A percentile compares a stretch with the other conserved stretches of the same genome.
Evolutionary conservation across 1,140 invertebrate genomes (phyloP).

Genomic region (Drosophila ficusphila): DNA sequence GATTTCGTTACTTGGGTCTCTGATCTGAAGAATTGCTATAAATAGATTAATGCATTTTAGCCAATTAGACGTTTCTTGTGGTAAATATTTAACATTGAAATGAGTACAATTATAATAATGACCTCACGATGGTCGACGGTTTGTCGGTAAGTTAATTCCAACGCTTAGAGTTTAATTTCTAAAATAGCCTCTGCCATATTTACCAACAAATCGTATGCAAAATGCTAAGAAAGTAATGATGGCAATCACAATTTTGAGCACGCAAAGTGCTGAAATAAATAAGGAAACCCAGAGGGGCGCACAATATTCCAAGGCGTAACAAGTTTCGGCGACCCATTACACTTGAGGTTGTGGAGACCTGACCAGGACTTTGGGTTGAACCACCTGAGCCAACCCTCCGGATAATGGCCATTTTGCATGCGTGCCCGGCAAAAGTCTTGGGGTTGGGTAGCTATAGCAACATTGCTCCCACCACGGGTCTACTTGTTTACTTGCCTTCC

Average conservation of each 20-base stretch:
- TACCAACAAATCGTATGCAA: conserved; percentile 17
- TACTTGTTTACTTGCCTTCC: conserved; percentile 70
- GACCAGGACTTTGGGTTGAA: neutral
- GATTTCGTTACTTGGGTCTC: no score
- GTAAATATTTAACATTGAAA: neutral
- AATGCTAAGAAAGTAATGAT: conserved; percentile 52
- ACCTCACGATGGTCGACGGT: neutral
- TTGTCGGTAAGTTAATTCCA: neutral
- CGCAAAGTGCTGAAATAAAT: conserved; percentile 35
- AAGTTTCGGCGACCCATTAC: conserved; percentile 38
- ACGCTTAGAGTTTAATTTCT: conserved; percentile 24
- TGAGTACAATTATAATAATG: neutral
- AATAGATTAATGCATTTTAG: no score
- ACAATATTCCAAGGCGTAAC: conserved; percentile 51
- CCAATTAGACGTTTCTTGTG: no score
- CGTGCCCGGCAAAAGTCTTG: conserved; percentile 26
- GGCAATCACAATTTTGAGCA: conserved; percentile 68
- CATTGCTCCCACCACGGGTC: conserved; percentile 30
- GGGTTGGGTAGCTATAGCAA: conserved; percentile 79
- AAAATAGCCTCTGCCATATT: conserved; percentile 6
- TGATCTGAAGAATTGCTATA: no score
- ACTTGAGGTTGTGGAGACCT: neutral
- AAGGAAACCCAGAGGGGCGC: conserved; percentile 16
- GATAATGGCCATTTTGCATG: conserved; percentile 64
- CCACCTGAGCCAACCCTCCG: conserved; percentile 19